Conservation (phyloP, 1,140 invertebrate genomes). For the Gryon sp. region DNA sequence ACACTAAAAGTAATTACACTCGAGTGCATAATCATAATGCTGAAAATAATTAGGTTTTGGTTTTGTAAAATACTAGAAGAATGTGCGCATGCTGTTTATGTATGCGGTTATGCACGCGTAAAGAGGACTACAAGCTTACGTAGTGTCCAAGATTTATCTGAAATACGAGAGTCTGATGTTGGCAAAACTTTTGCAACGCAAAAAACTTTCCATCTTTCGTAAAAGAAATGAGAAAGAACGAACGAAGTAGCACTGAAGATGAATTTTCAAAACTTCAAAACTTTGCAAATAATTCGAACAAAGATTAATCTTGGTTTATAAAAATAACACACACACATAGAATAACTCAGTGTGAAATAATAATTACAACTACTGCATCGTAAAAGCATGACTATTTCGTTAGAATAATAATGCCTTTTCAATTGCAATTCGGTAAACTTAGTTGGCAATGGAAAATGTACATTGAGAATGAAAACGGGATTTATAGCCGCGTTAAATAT, state of each 20-base stretch:
- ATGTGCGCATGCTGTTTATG: neutral
- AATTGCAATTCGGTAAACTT: too few relatives aligned
- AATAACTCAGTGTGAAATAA: too few relatives aligned
- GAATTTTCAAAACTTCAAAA: slow-evolving; percentile 46
- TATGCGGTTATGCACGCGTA: slow-evolving; percentile 21
- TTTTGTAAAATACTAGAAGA: neutral
- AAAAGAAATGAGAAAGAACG: slow-evolving; percentile 50
- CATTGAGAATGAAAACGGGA: too few relatives aligned
- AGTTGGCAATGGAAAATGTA: too few relatives aligned
- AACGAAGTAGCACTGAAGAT: slow-evolving; percentile 39
- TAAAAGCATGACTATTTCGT: too few relatives aligned
- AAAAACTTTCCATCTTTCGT: slow-evolving; percentile 42
- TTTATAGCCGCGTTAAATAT: too few relatives aligned
- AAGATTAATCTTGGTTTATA: slow-evolving; percentile 33
- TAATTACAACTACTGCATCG: too few relatives aligned
- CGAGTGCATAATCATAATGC: neutral
- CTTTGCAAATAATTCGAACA: slow-evolving; percentile 30
- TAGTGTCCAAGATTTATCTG: slow-evolving; percentile 59
- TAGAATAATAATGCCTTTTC: too few relatives aligned
- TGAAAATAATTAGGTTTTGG: slow-evolving; percentile 10
- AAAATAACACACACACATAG: too few relatives aligned
- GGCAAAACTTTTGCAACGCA: slow-evolving; percentile 54
- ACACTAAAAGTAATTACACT: neutral
- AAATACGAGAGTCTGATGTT: slow-evolving; percentile 41
- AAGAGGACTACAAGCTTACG: slow-evolving; percentile 36